A percentile compares a stretch with the other conserved stretches of the same genome.
Conservation (phyloP, 2,797 vertebrate genomes). For the Remorina albescens region DNA sequence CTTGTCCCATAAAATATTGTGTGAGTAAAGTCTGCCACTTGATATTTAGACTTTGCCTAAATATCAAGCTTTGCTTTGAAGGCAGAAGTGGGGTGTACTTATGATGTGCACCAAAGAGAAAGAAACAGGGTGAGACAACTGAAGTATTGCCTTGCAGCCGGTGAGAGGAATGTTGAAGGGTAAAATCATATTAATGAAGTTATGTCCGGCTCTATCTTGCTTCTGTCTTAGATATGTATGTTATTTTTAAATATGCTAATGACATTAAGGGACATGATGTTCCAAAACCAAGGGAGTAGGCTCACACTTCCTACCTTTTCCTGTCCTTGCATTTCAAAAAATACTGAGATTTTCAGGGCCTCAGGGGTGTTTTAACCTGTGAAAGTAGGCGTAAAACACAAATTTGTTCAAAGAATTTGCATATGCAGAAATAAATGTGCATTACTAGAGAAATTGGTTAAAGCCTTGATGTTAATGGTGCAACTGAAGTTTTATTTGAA, state of each 20-base stretch:
- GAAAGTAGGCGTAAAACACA: neutral
- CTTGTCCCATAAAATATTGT: constrained; percentile 6
- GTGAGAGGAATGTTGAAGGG: constrained; percentile 7
- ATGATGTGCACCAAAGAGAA: constrained; percentile 5
- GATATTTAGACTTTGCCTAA: constrained; percentile 40
- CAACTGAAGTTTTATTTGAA: neutral
- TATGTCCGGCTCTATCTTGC: neutral
- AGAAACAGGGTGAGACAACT: neutral
- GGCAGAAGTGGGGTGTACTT: constrained; percentile 19
- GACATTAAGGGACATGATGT: neutral
- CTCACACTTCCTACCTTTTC: neutral
- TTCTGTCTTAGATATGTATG: neutral
- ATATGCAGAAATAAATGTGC: neutral
- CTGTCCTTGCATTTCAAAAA: neutral
- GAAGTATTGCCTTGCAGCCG: constrained; percentile 1
- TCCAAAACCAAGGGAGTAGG: neutral
- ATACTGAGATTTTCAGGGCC: neutral
- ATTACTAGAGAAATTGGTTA: too few species aligned
- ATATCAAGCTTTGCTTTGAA: constrained; percentile 16
- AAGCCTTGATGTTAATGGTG: neutral
- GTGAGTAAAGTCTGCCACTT: constrained; percentile 30
- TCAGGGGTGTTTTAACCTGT: neutral
- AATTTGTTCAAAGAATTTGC: neutral
- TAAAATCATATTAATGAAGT: neutral
- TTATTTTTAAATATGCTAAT: neutral